These are phyloP conservation scores for Microctonus hyperodae DNA, from an alignment of 2,888 invertebrate genomes.

Conservation along the genomic window DNA sequence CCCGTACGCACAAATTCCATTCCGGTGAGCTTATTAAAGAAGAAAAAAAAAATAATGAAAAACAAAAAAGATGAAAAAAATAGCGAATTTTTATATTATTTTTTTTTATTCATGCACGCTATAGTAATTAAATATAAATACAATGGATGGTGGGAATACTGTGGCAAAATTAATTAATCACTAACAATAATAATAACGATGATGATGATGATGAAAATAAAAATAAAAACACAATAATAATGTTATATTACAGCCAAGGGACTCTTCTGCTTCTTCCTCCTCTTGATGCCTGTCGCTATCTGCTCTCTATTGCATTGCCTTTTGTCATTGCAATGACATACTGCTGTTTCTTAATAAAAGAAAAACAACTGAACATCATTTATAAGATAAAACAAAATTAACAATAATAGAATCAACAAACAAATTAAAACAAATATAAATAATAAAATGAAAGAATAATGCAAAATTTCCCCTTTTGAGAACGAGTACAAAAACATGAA, in stretches of 20 bases:
- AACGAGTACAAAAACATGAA: constrained; percentile 27
- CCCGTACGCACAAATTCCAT: constrained; percentile 59
- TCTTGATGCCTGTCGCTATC: constrained; percentile 61
- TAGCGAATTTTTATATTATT: neutral
- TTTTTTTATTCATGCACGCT: constrained; percentile 8
- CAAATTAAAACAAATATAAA: neutral
- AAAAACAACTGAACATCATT: constrained; percentile 34
- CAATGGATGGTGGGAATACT: neutral
- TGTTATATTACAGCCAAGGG: constrained; percentile 57
- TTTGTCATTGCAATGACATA: constrained; percentile 57
- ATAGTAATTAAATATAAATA: constrained; percentile 1
- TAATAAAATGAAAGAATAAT: constrained; percentile 11
- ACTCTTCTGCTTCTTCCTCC: constrained; percentile 58
- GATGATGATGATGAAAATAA: constrained; percentile 23
- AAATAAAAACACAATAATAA: constrained; percentile 40
- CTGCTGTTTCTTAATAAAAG: constrained; percentile 50
- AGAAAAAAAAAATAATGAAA: neutral
- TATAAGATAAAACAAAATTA: constrained; percentile 33
- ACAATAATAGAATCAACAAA: constrained; percentile 5
- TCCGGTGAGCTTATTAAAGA: constrained; percentile 53
- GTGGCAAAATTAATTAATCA: neutral
- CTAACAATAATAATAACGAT: constrained; percentile 21
- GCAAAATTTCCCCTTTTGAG: constrained; percentile 12
- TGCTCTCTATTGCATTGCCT: constrained; percentile 59
- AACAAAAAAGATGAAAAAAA: neutral